These are phyloP conservation scores for Aleiodes sp. DNA, from an alignment of 1,140 invertebrate species.

Conservation along the genomic window DNA sequence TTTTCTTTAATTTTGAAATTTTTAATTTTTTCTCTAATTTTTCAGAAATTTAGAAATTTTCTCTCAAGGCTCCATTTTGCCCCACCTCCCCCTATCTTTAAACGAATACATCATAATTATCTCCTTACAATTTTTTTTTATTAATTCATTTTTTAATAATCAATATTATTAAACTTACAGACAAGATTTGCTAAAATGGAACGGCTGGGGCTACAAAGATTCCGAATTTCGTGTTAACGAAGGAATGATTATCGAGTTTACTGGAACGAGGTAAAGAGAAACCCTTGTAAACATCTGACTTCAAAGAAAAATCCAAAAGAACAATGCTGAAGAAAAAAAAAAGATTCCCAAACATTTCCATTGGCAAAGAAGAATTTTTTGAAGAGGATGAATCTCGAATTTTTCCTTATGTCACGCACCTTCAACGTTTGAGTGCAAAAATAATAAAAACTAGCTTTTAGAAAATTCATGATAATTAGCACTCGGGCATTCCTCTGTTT, in stretches of 20 bases:
- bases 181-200: slow-evolving; percentile 92
- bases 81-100: too few relatives aligned
- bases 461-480: background rate
- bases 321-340: too few relatives aligned
- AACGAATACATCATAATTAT: too few relatives aligned
- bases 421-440: background rate
- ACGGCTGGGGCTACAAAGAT: slow-evolving; percentile 98
- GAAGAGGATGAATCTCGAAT: background rate
- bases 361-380: background rate
- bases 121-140: background rate
- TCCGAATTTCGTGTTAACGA: slow-evolving; percentile 78
- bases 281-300: too few relatives aligned
- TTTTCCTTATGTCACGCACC: background rate
- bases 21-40: too few relatives aligned
- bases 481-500: background rate
- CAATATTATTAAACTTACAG: slow-evolving; percentile 64
- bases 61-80: too few relatives aligned
- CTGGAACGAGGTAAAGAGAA: slow-evolving; percentile 74
- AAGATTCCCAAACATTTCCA: background rate
- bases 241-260: slow-evolving; percentile 74
- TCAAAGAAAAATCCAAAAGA: too few relatives aligned
- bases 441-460: background rate
- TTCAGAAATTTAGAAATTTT: too few relatives aligned
- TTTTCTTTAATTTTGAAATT: too few relatives aligned
- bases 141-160: background rate